These are phyloP conservation scores for Hydrocynus forskahlii DNA, from an alignment of 2,797 vertebrate genomes.

Conservation along the genomic window DNA sequence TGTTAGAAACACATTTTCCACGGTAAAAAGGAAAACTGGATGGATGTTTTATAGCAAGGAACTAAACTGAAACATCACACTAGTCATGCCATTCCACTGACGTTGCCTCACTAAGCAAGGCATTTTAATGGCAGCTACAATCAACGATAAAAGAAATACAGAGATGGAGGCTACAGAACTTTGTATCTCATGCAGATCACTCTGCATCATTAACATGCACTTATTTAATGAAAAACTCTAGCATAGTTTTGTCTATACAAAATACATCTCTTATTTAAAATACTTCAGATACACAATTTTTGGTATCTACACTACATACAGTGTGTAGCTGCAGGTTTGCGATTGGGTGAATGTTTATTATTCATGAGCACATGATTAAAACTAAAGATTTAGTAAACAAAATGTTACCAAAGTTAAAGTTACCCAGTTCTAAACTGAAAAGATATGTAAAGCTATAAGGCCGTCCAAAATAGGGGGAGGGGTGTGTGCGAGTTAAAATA, in stretches of 20 bases:
- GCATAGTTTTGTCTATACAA: conserved; percentile 41
- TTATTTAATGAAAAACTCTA: conserved; percentile 40
- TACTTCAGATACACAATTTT: conserved; percentile 50
- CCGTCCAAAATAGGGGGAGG: no score
- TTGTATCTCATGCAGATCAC: conserved; percentile 30
- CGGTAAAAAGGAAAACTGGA: not conserved
- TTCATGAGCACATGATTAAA: not conserved
- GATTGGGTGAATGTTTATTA: not conserved
- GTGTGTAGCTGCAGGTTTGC: conserved; percentile 6
- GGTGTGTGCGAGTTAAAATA: no score
- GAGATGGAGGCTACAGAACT: not conserved
- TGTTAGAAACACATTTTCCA: not conserved
- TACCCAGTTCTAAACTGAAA: not conserved
- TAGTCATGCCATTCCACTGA: not conserved
- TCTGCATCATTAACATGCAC: conserved; percentile 39
- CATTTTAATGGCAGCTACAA: not conserved
- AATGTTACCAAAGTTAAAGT: not conserved
- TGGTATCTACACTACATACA: conserved; percentile 53
- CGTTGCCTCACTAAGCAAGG: conserved; percentile 1
- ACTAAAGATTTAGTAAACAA: not conserved
- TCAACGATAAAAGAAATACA: not conserved
- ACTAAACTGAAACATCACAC: not conserved
- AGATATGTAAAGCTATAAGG: no score
- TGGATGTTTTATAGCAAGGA: not conserved
- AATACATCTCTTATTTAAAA: conserved; percentile 51